Conservation (phyloP, 2,888 invertebrate species). For the Leucozona laternaria region DNA sequence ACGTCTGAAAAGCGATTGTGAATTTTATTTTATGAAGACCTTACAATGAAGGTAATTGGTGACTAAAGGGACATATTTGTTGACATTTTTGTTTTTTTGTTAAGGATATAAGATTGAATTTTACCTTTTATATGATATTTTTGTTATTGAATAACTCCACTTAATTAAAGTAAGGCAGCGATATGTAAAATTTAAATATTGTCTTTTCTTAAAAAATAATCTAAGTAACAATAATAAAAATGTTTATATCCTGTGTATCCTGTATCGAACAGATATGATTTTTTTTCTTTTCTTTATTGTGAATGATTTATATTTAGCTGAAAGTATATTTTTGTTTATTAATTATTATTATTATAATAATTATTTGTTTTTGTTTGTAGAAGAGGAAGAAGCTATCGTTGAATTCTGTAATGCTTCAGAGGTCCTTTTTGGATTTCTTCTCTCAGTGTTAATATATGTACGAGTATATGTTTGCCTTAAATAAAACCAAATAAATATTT, state of each 20-base stretch:
- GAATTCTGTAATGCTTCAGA: slow-evolving; percentile 7
- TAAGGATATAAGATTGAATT: too few relatives aligned
- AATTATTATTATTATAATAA: not conserved
- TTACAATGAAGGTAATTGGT: too few relatives aligned
- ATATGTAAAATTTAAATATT: slow-evolving; percentile 8
- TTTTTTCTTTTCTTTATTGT: not conserved
- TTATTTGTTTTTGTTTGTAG: not conserved
- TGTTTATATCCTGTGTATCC: too few relatives aligned
- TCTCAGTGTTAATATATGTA: not conserved
- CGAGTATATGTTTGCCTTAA: slow-evolving; percentile 2
- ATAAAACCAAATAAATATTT: slow-evolving; percentile 19
- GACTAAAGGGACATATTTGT: not conserved
- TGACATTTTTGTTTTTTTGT: too few relatives aligned
- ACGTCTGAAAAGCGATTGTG: too few relatives aligned
- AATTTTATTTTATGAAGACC: too few relatives aligned
- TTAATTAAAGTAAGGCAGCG: slow-evolving; percentile 17
- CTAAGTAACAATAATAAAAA: not conserved
- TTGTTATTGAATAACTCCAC: not conserved
- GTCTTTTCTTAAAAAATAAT: not conserved
- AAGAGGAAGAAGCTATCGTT: not conserved
- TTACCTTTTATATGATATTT: not conserved
- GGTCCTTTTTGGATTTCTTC: not conserved
- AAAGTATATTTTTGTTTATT: not conserved
- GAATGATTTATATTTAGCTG: slow-evolving; percentile 1
- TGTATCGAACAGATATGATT: slow-evolving; percentile 8